These are phyloP conservation scores for Lepidochrysops patricia DNA, from an alignment of 2,888 invertebrate species.

Conservation along the genomic window DNA sequence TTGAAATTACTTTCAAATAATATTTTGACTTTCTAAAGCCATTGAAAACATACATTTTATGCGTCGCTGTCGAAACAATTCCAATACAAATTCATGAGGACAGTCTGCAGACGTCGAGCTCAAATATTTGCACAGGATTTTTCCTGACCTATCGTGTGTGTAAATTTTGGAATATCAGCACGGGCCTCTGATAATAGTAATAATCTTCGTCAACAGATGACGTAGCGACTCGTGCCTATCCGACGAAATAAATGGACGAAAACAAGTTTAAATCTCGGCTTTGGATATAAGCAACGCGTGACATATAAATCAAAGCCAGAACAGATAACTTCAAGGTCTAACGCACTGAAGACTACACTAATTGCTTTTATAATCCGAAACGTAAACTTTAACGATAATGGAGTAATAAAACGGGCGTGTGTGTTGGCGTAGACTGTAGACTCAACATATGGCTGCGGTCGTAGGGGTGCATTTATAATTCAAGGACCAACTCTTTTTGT, in stretches of 20 bases:
- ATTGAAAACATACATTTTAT: neutral
- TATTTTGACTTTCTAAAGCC: constrained; percentile 7
- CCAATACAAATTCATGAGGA: neutral
- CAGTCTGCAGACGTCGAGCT: neutral
- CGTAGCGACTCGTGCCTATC: neutral
- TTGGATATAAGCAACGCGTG: neutral
- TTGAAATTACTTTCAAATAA: constrained; percentile 4
- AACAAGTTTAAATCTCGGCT: neutral
- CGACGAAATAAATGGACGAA: neutral
- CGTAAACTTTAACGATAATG: constrained; percentile 8
- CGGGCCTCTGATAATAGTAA: neutral
- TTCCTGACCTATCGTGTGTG: neutral
- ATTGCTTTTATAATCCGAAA: constrained; percentile 5
- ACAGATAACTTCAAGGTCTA: constrained; percentile 12
- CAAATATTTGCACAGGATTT: neutral
- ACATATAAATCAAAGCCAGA: constrained; percentile 2
- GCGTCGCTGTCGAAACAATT: neutral
- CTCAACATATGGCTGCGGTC: neutral
- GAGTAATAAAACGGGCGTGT: constrained; percentile 3
- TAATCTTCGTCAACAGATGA: neutral
- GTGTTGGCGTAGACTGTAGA: neutral
- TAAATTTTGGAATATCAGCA: neutral
- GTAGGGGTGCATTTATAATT: constrained; percentile 12
- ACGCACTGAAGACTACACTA: constrained; percentile 11
- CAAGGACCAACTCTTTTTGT: constrained; percentile 1